Base-by-base conservation (phyloP, 92 coral and sea anemone species). In the Parazoanthus atlanticus region DNA sequence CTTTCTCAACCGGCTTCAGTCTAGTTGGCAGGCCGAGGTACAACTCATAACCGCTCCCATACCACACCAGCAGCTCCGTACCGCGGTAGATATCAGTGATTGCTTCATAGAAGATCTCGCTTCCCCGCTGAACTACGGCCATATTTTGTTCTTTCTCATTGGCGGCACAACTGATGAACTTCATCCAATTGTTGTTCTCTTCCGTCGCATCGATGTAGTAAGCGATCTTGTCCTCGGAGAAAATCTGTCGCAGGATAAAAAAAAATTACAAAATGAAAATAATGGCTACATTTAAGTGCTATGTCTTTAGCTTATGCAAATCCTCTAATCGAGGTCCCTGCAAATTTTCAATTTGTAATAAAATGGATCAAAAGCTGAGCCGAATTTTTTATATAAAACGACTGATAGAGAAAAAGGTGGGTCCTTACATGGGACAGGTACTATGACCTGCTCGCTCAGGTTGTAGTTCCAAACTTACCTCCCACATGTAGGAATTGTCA, bases 111-210 rank as follows among this genome's bases (percentile, higher is more conserved):
- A 88, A 97, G 72, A 97, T 91, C 76, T 97, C 94, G 76, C 94
- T 87, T 38, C 98, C 98, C 28, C 94, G 96, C 89, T 97, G 99
- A 67, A 94, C 89, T 64, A 97, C 91, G n/a, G 92, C 90, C 91
- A 97, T 86, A 91, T 97, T 97, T 85, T 97, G 98, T 13, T 95
- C 94, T 21, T 87, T 91, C 31, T 91, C 94, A 82, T 88, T 90
- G 17, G 90, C 82, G 8, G 99, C 99, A 74, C 99, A 93, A 86
- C 94, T 94, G 26, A 97, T 91, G 78, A 91, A 94, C 86, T 97
- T 97, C 96, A 97, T 93, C 99, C 99, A 97, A 91, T 97, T 97
- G 89, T 82, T 89, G 49, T 94, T 85, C 36, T 97, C 99, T 47
- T 88, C 81, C 66, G 89, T 92, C 0, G 98, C 99, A 87, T 97